Evolutionary conservation across 1,140 invertebrate genomes (phyloP).

Genomic region (Eciton burchellii): DNA sequence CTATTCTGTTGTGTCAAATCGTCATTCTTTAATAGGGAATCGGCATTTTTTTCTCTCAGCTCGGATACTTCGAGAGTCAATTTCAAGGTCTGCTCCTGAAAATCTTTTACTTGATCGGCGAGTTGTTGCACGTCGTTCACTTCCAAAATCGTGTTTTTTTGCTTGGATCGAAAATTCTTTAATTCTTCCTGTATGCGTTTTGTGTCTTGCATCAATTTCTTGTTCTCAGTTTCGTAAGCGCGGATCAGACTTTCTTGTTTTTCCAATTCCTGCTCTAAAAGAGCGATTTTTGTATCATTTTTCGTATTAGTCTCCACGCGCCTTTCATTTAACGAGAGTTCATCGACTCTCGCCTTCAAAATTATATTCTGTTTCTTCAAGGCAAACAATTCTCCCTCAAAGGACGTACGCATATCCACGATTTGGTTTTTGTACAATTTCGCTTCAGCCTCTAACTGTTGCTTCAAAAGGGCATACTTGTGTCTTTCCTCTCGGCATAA

Average conservation of each 20-base stretch:
- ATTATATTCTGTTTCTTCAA: constrained; percentile 84
- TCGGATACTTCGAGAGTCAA: constrained; percentile 79
- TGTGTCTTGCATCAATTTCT: constrained; percentile 78
- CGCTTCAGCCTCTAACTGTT: constrained; percentile 81
- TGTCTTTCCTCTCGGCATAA: constrained; percentile 81
- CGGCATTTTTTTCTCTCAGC: constrained; percentile 79
- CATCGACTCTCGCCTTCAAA: constrained; percentile 81
- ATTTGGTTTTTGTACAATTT: constrained; percentile 81
- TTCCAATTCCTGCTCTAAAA: constrained; percentile 81
- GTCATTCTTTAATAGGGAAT: constrained; percentile 79
- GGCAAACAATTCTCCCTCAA: constrained; percentile 82
- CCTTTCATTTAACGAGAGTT: constrained; percentile 74
- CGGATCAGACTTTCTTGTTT: constrained; percentile 80
- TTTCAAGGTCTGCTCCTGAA: constrained; percentile 80
- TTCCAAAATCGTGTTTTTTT: constrained; percentile 68
- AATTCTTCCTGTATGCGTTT: constrained; percentile 80
- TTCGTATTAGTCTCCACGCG: constrained; percentile 57
- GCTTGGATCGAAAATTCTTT: constrained; percentile 72
- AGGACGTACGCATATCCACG: constrained; percentile 78
- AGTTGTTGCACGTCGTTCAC: constrained; percentile 73
- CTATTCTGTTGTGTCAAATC: constrained; percentile 81
- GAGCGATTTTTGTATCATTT: constrained; percentile 72
- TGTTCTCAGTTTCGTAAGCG: constrained; percentile 82
- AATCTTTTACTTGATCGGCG: constrained; percentile 79
- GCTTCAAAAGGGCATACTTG: constrained; percentile 79